A percentile compares a stretch with the other conserved stretches of the same genome.
phyloP scores from a whole-genome alignment of 2,888 invertebrate species.

The Mythimna loreyi region DNA sequence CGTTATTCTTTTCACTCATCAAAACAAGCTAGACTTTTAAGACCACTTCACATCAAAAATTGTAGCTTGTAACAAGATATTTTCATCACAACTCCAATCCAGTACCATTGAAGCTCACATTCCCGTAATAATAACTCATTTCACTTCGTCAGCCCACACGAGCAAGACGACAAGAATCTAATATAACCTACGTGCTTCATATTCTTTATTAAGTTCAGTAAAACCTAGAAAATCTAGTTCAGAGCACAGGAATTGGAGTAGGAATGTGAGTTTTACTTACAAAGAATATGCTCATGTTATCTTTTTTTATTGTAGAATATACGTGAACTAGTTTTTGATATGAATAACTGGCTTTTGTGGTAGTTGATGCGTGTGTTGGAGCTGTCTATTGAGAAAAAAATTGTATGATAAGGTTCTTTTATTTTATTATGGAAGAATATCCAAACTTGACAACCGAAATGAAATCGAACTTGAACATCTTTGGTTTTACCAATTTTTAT shows the following conservation, averaged over 20 bases:
- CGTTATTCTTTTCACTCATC: too few relatives aligned
- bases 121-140: constrained; percentile 29
- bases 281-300: constrained; percentile 17
- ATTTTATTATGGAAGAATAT: neutral
- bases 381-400: neutral
- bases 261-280: constrained; percentile 37
- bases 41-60: neutral
- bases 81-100: constrained; percentile 5
- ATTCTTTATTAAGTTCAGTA: constrained; percentile 47
- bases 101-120: constrained; percentile 3
- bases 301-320: constrained; percentile 11
- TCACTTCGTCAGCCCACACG: constrained; percentile 19
- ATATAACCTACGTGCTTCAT: constrained; percentile 38
- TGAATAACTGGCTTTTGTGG: constrained; percentile 11
- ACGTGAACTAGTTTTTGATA: constrained; percentile 16
- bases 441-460: too few relatives aligned
- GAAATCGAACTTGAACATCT: too few relatives aligned
- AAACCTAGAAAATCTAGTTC: constrained; percentile 51
- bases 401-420: neutral
- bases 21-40: neutral
- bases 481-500: too few relatives aligned
- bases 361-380: neutral
- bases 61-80: neutral
- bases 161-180: constrained; percentile 32
- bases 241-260: constrained; percentile 49